Conservation (phyloP, 2,113 vertebrate species). For the Lepus europaeus region DNA sequence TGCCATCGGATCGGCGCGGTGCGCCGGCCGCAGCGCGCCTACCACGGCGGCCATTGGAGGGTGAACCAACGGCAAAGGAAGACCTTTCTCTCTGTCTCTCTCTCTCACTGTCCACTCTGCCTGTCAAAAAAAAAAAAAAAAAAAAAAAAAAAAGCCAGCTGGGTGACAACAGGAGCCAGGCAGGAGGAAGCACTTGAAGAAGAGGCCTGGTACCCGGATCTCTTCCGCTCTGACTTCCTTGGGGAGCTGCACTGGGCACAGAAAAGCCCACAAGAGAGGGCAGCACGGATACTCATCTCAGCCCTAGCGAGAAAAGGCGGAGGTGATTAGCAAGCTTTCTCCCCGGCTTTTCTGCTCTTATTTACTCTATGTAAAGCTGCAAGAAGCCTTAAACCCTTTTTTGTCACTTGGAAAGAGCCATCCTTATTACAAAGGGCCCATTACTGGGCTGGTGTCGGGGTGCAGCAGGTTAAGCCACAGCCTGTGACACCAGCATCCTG, state of each 20-base stretch:
- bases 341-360: neutral
- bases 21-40: no score
- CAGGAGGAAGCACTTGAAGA: neutral
- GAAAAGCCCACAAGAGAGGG: constrained; percentile 16
- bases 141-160: neutral
- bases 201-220: neutral
- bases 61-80: no score
- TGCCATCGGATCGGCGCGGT: no score
- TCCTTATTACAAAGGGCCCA: neutral
- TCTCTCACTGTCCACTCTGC: no score
- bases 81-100: no score
- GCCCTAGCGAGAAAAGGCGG: neutral
- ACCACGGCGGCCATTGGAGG: no score
- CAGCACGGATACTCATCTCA: neutral
- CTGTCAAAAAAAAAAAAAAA: no score
- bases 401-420: neutral
- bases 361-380: neutral
- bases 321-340: neutral
- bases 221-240: constrained; percentile 35
- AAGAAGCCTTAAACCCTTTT: neutral
- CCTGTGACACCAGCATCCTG: no score
- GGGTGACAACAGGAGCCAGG: neutral
- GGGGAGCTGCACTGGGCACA: neutral
- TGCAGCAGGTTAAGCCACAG: no score
- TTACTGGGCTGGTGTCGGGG: no score